These are phyloP conservation scores for Phengaris alcon DNA, from an alignment of 2,888 invertebrate genomes.

Conservation along the genomic window DNA sequence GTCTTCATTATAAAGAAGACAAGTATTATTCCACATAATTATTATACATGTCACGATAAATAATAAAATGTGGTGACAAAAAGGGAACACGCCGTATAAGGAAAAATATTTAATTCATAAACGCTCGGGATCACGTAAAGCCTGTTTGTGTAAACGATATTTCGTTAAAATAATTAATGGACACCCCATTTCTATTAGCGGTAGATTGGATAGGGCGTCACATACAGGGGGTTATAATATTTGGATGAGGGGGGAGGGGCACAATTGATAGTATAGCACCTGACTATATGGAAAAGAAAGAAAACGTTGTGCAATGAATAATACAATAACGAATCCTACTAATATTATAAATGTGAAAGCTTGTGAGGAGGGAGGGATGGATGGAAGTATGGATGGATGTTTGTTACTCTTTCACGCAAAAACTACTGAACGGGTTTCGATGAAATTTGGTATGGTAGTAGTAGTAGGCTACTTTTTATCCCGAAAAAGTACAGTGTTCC, in stretches of 20 bases:
- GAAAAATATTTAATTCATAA: conserved; percentile 34
- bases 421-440: too few relatives aligned
- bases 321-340: neutral
- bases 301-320: neutral
- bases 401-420: too few relatives aligned
- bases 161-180: conserved; percentile 46
- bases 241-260: conserved; percentile 1
- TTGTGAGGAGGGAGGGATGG: too few relatives aligned
- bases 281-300: neutral
- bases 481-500: too few relatives aligned
- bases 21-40: neutral
- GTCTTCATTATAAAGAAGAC: too few relatives aligned
- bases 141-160: conserved; percentile 44
- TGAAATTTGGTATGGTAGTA: too few relatives aligned
- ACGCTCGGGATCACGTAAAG: conserved; percentile 38
- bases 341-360: too few relatives aligned
- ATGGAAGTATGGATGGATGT: too few relatives aligned
- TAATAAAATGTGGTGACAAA: neutral
- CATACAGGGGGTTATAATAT: conserved; percentile 34
- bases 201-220: conserved; percentile 32
- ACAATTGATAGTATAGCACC: conserved; percentile 23
- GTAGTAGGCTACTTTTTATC: too few relatives aligned
- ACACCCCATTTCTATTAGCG: conserved; percentile 42
- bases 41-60: neutral
- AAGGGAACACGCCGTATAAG: conserved; percentile 31